Base-by-base conservation (phyloP, 1,140 invertebrate species). In the Limonius californicus region DNA sequence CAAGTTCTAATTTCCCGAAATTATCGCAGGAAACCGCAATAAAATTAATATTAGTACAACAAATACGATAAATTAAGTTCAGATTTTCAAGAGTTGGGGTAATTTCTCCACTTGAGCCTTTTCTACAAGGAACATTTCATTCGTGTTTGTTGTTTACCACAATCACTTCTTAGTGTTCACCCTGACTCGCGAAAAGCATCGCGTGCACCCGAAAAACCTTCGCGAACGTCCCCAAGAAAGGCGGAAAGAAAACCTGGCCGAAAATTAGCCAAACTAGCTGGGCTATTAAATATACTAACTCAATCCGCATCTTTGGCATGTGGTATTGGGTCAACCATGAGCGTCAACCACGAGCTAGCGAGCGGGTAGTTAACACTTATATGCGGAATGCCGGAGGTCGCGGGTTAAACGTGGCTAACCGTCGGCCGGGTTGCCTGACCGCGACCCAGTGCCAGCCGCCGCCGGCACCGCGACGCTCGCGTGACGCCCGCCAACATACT, bases 391-490 rank as follows among this genome's bases (percentile, higher is more conserved):
- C 57, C 54, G 66, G 57, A 57, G 63, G 64, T 62, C 57, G 56
- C 62, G 57, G 63, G 55, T 64, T 64, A 64, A 60, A 56, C 65
- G 45, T 50, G 62, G 65, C 55, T 63, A 63, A 66, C 64, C 57
- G 61, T 61, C 43, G 59, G 63, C 61, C 43, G 58, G 61, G 45
- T 45, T 56, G 61, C 58, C 54, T 59, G 59, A 68, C 62, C 63
- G 66, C 60, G 66, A 62, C 62, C 63, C 59, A 55, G 66, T 45
- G 20, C 58, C 19, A 30, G 45, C 62, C 54, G 59, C 58, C 53
- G 62, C 35, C 63, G 21, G 64, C 59, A 18, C 57, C 62, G 59
- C 57, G 54, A 59, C 60, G 45, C 19, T 63, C 53, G 27, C 42
- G 62, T 30, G 61, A 21, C 61, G 14, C 43, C 39, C 15, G 15